Base-by-base conservation (phyloP, 2,888 invertebrate genomes). In the Gymnosoma rotundatum region DNA sequence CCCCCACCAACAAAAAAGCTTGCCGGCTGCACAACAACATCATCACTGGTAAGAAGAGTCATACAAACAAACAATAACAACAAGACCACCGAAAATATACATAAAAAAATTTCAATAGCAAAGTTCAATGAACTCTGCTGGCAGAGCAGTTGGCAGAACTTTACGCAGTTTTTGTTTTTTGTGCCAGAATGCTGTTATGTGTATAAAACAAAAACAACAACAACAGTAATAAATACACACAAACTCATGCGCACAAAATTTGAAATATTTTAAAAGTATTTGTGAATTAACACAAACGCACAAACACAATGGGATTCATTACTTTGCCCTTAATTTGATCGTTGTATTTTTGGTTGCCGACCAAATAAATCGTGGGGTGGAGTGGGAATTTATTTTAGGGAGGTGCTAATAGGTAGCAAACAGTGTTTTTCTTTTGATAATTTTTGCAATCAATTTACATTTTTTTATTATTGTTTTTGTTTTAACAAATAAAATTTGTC, bases 51-150 rank as follows among this genome's bases (percentile, higher is more conserved):
- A 48, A 12, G n/a, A 52, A 52, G 45, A 74, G 21, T 12, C 54
- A 56, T 64, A 64, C 20, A 54, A 64, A 56, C 64, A 45, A 74
- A 74, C 32, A 56, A 54, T 20, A 56, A 56, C 6, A 45, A 83
- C 73, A 56, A 70, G 52, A 73, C 58, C 58, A 18, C 56, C 76
- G 20, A 78, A 78, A 78, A 82, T 67, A 25, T 67, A 48, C 20
- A 18, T 66, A 5, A 32, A 48, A 12, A 81, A 80, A 85, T 87
- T 87, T 87, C 87, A 87, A 87, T 90, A 90, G 91, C 90, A 91
- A 90, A 90, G 90, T 90, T 90, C 89, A 88, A 89, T 89, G 91
- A 90, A 90, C 90, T 91, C 86, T 38, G 10, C 45, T n/a, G 38
- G 32, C 79, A 67, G 70, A 52, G 83, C 60, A 72, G 67, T 32